Percentiles rank a stretch among this genome's conserved stretches.
phyloP scores from a whole-genome alignment of 35 echinoderm and acorn worm genomes.

The Apostichopus parvimensis region DNA sequence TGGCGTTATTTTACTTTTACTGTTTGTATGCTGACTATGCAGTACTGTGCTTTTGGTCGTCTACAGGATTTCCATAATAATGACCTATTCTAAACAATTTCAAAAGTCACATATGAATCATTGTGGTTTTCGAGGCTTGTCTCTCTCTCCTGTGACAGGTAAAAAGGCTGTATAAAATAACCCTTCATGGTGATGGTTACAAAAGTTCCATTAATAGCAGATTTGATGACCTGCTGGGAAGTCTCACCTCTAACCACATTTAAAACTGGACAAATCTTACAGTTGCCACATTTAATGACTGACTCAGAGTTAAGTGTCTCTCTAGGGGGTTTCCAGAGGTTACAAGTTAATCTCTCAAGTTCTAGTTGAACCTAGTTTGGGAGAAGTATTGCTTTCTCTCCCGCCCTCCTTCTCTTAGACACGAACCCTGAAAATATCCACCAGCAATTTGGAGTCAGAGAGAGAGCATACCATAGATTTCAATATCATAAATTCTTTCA shows the following conservation, averaged over 20 bases:
- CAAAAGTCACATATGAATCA: no score
- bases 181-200: background rate
- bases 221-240: background rate
- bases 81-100: no score
- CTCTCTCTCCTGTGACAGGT: no score
- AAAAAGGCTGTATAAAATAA: background rate
- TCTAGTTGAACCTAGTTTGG: background rate
- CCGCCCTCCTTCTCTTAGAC: background rate
- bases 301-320: background rate
- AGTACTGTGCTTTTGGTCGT: no score
- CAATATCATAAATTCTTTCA: slow-evolving; percentile 12
- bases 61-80: no score
- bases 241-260: background rate
- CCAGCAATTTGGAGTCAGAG: background rate
- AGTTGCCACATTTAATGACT: slow-evolving; percentile 22
- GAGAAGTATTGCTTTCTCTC: background rate
- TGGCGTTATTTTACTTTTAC: no score
- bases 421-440: slow-evolving; percentile 7
- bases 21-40: no score
- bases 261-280: background rate
- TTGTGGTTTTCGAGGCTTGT: no score
- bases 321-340: background rate
- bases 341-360: background rate
- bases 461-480: background rate
- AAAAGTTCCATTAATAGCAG: background rate